Base-by-base conservation (phyloP, 2,113 vertebrate species). In the Ochotona curzoniae region DNA sequence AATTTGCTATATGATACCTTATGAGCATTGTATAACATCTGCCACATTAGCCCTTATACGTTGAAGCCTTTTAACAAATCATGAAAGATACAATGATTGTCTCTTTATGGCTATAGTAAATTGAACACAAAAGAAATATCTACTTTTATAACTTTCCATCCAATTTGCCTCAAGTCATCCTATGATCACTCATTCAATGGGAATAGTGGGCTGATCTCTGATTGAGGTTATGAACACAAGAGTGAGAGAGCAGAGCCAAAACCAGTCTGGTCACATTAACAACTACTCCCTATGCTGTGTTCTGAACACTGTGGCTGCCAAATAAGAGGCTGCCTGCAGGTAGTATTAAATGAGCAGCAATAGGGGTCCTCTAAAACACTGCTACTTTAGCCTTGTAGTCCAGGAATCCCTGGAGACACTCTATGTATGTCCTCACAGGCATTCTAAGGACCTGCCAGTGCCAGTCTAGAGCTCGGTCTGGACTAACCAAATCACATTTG, bases 11-110 rank as follows among this genome's bases (percentile, higher is more conserved):
- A 79, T 83, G 83, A 89, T 95, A 96, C 89, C 89, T 96, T 91
- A 92, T 96, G 95, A 96, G 95, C 95, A 94, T 88, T 83, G 57
- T 79, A 83, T 60, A 60, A 80, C 87, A 87, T 83, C 67, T 97
- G 89, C 63, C 84, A 94, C 86, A 94, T 93, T 93, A 94, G 67
- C 84, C 76, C 93, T 94, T 93, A 57, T 70, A 87, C 87, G 83
- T 82, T 64, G 54, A 78, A 74, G 94, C 92, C 93, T 96, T 97
- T 96, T 81, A 97, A 95, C 83, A 93, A 84, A 95, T 96, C 83
- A 95, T 96, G 92, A 97, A 97, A 96, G 93, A 87, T 71, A 93
- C 35, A 93, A 89, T 79, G 91, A 93, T 87, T 91, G 83, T 73
- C 76, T 79, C 91, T 94, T 81, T 95, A 87, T 86, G 93, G 93